Conservation (phyloP, 2,888 invertebrate species). For the Latheticus oryzae region DNA sequence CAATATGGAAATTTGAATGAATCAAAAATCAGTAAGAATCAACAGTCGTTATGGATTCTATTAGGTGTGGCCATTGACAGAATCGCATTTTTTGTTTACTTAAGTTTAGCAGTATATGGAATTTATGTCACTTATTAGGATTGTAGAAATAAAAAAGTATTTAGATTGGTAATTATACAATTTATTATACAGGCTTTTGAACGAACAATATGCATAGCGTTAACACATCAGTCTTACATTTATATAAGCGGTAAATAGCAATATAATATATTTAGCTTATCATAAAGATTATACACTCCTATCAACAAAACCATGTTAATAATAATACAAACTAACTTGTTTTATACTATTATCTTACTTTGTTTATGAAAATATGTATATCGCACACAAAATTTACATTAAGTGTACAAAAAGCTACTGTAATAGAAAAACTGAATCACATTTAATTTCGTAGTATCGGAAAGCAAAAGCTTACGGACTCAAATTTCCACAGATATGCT, state of each 20-base stretch:
- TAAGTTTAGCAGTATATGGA: constrained; percentile 49
- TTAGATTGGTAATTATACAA: constrained; percentile 57
- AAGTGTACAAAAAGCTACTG: constrained; percentile 21
- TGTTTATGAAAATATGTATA: constrained; percentile 48
- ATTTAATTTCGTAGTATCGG: constrained; percentile 28
- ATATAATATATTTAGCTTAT: constrained; percentile 52
- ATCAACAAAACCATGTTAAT: constrained; percentile 32
- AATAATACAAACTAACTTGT: constrained; percentile 32
- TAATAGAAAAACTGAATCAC: constrained; percentile 27
- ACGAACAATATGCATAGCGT: constrained; percentile 62
- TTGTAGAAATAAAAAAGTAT: constrained; percentile 15
- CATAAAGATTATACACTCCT: constrained; percentile 45
- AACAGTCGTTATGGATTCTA: constrained; percentile 58
- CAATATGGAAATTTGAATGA: constrained; percentile 56
- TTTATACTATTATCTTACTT: constrained; percentile 35
- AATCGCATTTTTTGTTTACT: constrained; percentile 55
- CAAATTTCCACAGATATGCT: constrained; percentile 53
- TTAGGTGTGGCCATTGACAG: constrained; percentile 59
- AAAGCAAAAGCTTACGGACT: constrained; percentile 35
- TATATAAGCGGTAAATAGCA: constrained; percentile 57
- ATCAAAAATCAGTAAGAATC: constrained; percentile 43
- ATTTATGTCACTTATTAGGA: constrained; percentile 31
- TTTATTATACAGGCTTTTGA: constrained; percentile 64
- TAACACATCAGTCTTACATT: constrained; percentile 65
- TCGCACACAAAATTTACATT: constrained; percentile 49